Evolutionary conservation across 2,888 invertebrate species (phyloP), one percentile per base, ranked within the genome.

Genomic region (Hyalella azteca): DNA sequence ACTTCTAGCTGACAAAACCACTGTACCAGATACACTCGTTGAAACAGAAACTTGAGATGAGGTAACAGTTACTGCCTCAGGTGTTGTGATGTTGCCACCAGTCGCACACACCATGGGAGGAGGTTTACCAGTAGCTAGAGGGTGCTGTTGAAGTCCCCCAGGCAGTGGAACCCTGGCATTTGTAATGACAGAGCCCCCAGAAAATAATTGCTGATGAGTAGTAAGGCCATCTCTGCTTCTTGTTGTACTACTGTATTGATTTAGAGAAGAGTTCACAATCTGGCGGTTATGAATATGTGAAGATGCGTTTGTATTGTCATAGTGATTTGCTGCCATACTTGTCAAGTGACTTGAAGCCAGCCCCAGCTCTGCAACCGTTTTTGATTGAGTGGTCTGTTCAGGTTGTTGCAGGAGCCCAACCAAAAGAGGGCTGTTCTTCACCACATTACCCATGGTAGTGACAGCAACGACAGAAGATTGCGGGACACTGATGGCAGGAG

Each of bases 161-260:
- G 84, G 84, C 39, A 79, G 78, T 26, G 84, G 84, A 26, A 80
- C 59, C 13, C 80, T 78, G 22, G 84, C 79, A 60, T 81, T 84
- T 4, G 84, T 84, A 32, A 84, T 84, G 40, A 84, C 84, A 29
- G 84, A 82, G 32, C 84, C 84, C 19, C 84, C 84, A 66, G 84
- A 84, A 66, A 77, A 84, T 49, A 84, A 81, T 49, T 82, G 84
- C 59, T 84, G 84, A 50, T 84, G 84, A 41, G 84, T 84, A 32
- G 81, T 81, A 22, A 84, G 79, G 45, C 82, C 82, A 79, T 83
- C 83, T 60, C 79, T 81, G 45, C 80, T 77, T 45, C 81, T 78
- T 11, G 77, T 79, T 19, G 75, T 66, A 78, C 48, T 81, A 77
- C 76, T 79, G 78, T 75, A 82, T 9, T 75, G 75, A 41, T 75